Evolutionary conservation across 2,888 invertebrate species (phyloP).

Genomic region (Boloria euphrosyne): DNA sequence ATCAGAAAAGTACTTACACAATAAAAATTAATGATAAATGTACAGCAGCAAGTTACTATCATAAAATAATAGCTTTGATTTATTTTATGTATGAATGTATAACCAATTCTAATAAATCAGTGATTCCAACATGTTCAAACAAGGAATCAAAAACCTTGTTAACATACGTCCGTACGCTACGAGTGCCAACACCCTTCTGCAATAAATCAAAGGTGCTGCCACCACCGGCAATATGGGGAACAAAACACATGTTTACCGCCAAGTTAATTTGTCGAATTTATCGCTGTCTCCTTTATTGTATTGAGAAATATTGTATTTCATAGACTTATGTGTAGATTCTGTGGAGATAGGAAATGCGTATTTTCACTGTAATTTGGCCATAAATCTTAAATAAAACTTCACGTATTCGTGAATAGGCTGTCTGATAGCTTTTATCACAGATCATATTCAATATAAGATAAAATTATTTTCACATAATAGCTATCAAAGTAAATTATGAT

Average conservation of each 20-base stretch:
- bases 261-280: slow-evolving; percentile 82
- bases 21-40: no score
- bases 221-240: slow-evolving; percentile 78
- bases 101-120: slow-evolving; percentile 1
- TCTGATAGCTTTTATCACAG: slow-evolving; percentile 1
- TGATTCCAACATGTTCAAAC: slow-evolving; percentile 19
- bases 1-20: no score
- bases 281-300: slow-evolving; percentile 70
- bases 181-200: slow-evolving; percentile 53
- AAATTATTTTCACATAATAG: neutral
- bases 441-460: neutral
- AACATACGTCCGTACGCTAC: slow-evolving; percentile 40
- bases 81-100: neutral
- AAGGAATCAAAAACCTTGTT: slow-evolving; percentile 41
- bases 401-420: slow-evolving; percentile 11
- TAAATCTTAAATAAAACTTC: slow-evolving; percentile 12
- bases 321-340: slow-evolving; percentile 47
- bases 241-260: slow-evolving; percentile 80
- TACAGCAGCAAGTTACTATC: no score
- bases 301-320: slow-evolving; percentile 75
- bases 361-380: slow-evolving; percentile 15
- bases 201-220: slow-evolving; percentile 79
- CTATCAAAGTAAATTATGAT: neutral
- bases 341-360: slow-evolving; percentile 21
- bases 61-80: neutral